Conservation (phyloP, 2,888 invertebrate genomes). For the Siphlonurus alternatus region DNA sequence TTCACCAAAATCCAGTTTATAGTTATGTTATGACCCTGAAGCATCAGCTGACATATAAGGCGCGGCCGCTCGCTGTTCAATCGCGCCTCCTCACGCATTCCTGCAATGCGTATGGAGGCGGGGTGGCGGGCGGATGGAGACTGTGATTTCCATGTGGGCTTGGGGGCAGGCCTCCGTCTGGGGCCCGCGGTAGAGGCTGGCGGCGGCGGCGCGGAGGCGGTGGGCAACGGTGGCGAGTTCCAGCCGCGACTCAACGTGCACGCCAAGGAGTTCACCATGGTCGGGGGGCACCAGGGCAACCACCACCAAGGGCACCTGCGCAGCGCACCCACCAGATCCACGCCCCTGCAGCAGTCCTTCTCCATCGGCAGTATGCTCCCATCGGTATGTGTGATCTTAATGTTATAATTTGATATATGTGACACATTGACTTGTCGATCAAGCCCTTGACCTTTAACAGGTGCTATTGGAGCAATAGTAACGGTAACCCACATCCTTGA, state of each 20-base stretch:
- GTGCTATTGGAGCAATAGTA: conserved; percentile 38
- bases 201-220: background rate
- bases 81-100: too few species aligned
- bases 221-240: background rate
- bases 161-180: background rate
- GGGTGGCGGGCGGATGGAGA: too few species aligned
- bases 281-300: conserved; percentile 21
- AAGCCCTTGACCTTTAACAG: conserved; percentile 45
- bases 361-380: conserved; percentile 46
- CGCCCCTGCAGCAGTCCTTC: conserved; percentile 44
- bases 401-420: too few species aligned
- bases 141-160: background rate
- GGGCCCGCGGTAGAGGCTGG: background rate
- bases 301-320: conserved; percentile 18
- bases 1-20: too few species aligned
- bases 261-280: conserved; percentile 81
- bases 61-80: too few species aligned
- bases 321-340: conserved; percentile 26
- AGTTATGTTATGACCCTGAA: too few species aligned
- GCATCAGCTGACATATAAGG: too few species aligned
- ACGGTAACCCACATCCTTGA: conserved; percentile 38
- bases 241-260: conserved; percentile 54
- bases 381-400: conserved; percentile 22
- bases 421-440: conserved; percentile 46
- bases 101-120: too few species aligned